Evolutionary conservation across 2,888 invertebrate species (phyloP), one percentile per base, ranked within the genome.

Genomic region (Autographa pulchrina): DNA sequence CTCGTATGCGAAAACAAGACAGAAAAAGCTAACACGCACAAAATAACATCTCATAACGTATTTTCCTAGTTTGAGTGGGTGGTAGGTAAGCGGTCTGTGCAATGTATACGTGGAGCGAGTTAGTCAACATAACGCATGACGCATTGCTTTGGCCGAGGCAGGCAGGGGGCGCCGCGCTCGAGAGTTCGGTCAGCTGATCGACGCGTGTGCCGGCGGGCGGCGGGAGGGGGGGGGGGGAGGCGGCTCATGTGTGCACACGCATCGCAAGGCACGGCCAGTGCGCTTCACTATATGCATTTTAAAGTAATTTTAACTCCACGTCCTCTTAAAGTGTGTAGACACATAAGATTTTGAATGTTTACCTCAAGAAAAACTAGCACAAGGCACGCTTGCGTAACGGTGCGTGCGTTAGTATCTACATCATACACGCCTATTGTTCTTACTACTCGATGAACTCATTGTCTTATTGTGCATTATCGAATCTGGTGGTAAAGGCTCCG

Each of bases 131-230:
- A 84, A 87, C 86, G 88, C 89, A 88, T 91, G 90, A 91, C 91
- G 92, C 92, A 91, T 88, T 86, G 86, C 80, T 81, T 85, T 75
- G 79, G 74, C 66, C 79, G 85, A 81, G 84, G 86, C 81, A 77
- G 81, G 86, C 88, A 85, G 85, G 84, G 88, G 86, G 88, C 86
- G 89, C 84, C 83, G 88, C 86, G 89, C 84, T 83, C 80, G 84
- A 84, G 85, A 84, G 86, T 81, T 78, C 91, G 90, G 94, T 94
- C 94, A 94, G 94, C 95, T 94, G 95, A 94, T 94, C 92, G 91
- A 72, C 88, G 89, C 91, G 92, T 87, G 91, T 82, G 81, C 79
- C 73, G 74, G 73, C 32, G 72, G 70, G 68, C 25, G 25, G 25
- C 25, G 25, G 25, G 25, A 52, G 67, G 62, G 73, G 59, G 70